phyloP scores from a whole-genome alignment of 2,888 invertebrate species.

The Pyrochroa serraticornis region DNA sequence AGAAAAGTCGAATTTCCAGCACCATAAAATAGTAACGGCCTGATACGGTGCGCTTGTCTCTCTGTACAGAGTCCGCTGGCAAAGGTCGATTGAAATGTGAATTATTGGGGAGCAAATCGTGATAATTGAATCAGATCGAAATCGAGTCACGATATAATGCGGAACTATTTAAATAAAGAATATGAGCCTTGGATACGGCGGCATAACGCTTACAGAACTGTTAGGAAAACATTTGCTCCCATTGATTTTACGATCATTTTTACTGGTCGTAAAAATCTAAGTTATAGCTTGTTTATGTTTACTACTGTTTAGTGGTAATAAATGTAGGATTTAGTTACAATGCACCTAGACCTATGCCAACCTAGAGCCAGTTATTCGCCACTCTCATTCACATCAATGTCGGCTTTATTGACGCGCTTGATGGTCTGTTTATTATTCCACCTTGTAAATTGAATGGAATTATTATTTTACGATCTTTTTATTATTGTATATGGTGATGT shows the following conservation, averaged over 20 bases:
- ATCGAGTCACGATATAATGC: conserved; percentile 51
- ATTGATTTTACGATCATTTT: conserved; percentile 59
- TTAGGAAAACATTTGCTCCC: conserved; percentile 51
- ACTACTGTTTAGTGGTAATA: conserved; percentile 58
- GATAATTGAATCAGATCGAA: conserved; percentile 53
- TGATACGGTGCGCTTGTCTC: background rate
- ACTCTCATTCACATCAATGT: conserved; percentile 53
- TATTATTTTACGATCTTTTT: conserved; percentile 42
- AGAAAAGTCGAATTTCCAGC: conserved; percentile 1
- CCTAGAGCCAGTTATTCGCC: conserved; percentile 47
- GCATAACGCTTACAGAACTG: conserved; percentile 35
- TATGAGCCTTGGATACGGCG: conserved; percentile 37
- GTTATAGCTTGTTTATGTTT: conserved; percentile 60
- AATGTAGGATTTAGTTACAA: conserved; percentile 53
- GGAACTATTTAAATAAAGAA: conserved; percentile 37
- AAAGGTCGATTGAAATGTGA: conserved; percentile 22
- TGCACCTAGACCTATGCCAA: conserved; percentile 55
- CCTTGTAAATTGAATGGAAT: conserved; percentile 53
- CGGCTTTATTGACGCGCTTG: conserved; percentile 56
- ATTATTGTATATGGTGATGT: conserved; percentile 22
- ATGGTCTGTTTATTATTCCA: conserved; percentile 58
- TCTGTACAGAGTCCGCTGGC: background rate
- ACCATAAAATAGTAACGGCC: conserved; percentile 1
- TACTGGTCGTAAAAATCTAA: conserved; percentile 59
- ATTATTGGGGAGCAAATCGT: conserved; percentile 44